Base-by-base conservation (phyloP, 2,888 invertebrate species). In the Caenorhabditis afra region DNA sequence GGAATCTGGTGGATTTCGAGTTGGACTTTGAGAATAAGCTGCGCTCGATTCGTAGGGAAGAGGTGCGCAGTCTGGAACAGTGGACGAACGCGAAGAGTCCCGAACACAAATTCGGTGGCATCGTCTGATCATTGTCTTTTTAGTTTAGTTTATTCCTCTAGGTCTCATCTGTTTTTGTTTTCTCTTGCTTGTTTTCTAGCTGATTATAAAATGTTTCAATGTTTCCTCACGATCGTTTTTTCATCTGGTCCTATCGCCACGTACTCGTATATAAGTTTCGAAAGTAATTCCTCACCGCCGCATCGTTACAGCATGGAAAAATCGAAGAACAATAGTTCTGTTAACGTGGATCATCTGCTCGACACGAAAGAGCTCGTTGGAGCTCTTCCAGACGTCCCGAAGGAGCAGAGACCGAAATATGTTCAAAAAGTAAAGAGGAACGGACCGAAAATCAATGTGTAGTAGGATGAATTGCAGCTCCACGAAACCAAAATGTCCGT, bases 61-160 rank as follows among this genome's bases (percentile, higher is more conserved):
- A 81, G 47, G 66, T 49, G n/a, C 62, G 70, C 18, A 74, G 79
- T 71, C 49, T 65, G 22, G 59, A 85, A 35, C 75, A 83, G 50
- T 55, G 45, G 37, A 57, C 37, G 18, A 68, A 77, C 61, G 79
- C 73, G 44, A 85, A 84, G 55, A 47, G 78, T 3, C 85, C 85
- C n/a, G 85, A 81, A 49, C 52, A 79, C 14, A 84, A 81, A 47
- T 82, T 85, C 45, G 85, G 85, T 16, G 84, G 82, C 41, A 73
- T 83, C 41, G 52, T 79, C 50, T 83, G 58, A 29, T 59, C 18
- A 58, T 41, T 61, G 20, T 61, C 44, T 23, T 22, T 5, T 41
- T 49, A 47, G 37, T 53, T 65, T 49, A 14, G 39, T 35, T 70
- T 45, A 7, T 70, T 29, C 29, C 44, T 47, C 44, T 47, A 23